A percentile compares a stretch with the other conserved stretches of the same genome.
These are phyloP conservation scores for Indri indri DNA, from an alignment of 2,113 vertebrate genomes.

Conservation along the genomic window DNA sequence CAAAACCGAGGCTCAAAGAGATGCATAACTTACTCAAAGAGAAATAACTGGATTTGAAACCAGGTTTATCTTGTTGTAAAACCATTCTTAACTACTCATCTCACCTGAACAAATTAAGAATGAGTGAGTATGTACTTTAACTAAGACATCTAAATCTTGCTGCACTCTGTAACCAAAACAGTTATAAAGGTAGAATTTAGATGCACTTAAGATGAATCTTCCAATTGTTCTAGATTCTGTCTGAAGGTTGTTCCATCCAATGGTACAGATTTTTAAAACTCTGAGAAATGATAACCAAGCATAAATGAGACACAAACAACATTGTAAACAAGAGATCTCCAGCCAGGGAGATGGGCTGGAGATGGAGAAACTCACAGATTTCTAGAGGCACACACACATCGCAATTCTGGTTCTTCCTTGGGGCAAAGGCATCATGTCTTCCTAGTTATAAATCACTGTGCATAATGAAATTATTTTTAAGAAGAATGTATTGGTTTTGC, in stretches of 20 bases:
- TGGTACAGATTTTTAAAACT: background rate
- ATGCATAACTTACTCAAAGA: background rate
- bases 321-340: background rate
- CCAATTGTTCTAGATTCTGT: background rate
- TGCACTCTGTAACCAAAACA: background rate
- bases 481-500: background rate
- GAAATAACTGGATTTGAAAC: background rate
- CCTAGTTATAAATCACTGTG: background rate
- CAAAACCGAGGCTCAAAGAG: background rate
- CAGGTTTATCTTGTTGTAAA: background rate
- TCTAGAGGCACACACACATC: background rate
- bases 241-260: background rate
- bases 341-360: background rate
- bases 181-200: background rate
- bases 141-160: background rate
- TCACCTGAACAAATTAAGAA: background rate
- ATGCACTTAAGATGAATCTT: background rate
- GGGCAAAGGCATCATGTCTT: background rate
- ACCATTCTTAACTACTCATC: background rate
- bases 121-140: background rate
- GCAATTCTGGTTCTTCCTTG: too few species aligned
- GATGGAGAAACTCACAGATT: background rate
- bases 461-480: background rate
- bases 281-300: background rate
- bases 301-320: fast-evolving